Conservation (phyloP, 2,113 vertebrate genomes). For the Dicerorhinus sumatrensis region DNA sequence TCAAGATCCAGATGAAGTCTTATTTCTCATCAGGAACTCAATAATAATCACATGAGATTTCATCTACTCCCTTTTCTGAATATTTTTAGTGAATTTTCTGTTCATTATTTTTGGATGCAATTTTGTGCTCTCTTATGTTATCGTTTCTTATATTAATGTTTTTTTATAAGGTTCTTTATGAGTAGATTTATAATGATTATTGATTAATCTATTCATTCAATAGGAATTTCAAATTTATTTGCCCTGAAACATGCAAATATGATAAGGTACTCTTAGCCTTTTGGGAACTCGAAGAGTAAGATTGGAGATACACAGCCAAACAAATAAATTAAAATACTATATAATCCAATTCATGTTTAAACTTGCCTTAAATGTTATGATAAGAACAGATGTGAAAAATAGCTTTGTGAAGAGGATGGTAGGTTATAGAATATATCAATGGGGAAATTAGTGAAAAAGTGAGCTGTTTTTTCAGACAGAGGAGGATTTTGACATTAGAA, state of each 20-base stretch:
- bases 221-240: background rate
- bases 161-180: background rate
- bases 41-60: background rate
- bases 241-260: background rate
- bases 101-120: background rate
- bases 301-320: background rate
- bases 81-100: conserved; percentile 4
- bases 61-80: background rate
- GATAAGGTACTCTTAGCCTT: background rate
- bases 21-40: background rate
- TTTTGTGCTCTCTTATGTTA: background rate
- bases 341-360: background rate
- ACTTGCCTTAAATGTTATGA: background rate
- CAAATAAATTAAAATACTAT: background rate
- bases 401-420: background rate
- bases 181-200: background rate
- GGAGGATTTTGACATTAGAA: background rate
- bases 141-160: background rate
- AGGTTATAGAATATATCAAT: background rate
- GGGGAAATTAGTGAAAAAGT: background rate
- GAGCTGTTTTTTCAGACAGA: background rate
- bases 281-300: background rate
- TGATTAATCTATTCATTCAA: background rate
- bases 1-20: background rate
- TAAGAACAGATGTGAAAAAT: background rate